Percentiles rank a stretch among this genome's conserved stretches.
phyloP scores from a whole-genome alignment of 2,888 invertebrate species.

The Lacanobia wlatinum region DNA sequence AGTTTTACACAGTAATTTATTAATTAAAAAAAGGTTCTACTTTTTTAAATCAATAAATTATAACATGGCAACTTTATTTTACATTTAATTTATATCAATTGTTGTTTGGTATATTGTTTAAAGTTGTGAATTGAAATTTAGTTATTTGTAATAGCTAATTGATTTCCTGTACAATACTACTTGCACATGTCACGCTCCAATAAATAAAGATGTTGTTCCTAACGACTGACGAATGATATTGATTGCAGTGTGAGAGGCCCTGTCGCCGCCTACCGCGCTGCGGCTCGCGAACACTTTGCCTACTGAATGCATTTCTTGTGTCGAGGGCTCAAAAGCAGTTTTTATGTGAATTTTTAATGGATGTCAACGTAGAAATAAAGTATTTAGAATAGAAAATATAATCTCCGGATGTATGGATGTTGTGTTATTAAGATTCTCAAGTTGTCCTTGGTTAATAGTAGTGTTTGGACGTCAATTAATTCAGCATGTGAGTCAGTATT shows the following conservation, averaged over 20 bases:
- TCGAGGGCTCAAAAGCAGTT: slow-evolving; percentile 88
- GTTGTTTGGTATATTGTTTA: slow-evolving; percentile 54
- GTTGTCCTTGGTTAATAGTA: slow-evolving; percentile 67
- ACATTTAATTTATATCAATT: slow-evolving; percentile 22
- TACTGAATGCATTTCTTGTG: slow-evolving; percentile 83
- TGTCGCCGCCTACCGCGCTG: slow-evolving; percentile 57
- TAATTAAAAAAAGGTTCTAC: slow-evolving; percentile 19
- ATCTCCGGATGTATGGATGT: slow-evolving; percentile 74
- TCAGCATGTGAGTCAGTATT: slow-evolving; percentile 87
- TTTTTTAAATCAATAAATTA: slow-evolving; percentile 36
- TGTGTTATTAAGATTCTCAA: slow-evolving; percentile 75
- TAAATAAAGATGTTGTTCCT: slow-evolving; percentile 59
- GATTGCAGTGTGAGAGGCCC: slow-evolving; percentile 82
- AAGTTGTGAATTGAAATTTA: slow-evolving; percentile 23
- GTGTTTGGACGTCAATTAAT: slow-evolving; percentile 83
- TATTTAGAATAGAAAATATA: slow-evolving; percentile 75
- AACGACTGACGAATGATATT: slow-evolving; percentile 65
- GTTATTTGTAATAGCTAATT: slow-evolving; percentile 37
- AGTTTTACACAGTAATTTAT: slow-evolving; percentile 17
- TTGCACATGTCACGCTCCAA: slow-evolving; percentile 54
- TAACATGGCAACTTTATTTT: slow-evolving; percentile 46
- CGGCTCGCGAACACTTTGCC: slow-evolving; percentile 64
- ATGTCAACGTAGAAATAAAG: slow-evolving; percentile 75
- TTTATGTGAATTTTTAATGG: slow-evolving; percentile 87
- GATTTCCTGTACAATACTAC: slow-evolving; percentile 57